These are phyloP conservation scores for Enteromius paludinosus DNA, from an alignment of 2,797 vertebrate genomes.

Conservation along the genomic window DNA sequence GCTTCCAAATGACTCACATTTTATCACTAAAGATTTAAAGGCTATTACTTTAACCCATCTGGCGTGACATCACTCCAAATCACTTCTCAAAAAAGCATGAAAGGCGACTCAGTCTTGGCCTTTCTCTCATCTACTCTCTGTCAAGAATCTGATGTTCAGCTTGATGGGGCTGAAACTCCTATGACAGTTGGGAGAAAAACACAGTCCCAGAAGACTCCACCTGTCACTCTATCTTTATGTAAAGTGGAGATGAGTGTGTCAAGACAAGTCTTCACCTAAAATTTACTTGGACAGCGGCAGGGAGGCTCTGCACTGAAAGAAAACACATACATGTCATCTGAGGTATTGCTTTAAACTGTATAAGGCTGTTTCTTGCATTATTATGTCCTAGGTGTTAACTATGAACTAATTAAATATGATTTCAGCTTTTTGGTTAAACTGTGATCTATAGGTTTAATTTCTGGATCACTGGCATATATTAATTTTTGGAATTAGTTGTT, in stretches of 20 bases:
- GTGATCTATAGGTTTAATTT: neutral
- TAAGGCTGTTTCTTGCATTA: neutral
- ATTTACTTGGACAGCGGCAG: slow-evolving; percentile 31
- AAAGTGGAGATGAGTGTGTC: slow-evolving; percentile 37
- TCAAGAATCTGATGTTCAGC: slow-evolving; percentile 35
- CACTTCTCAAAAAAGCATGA: slow-evolving; percentile 35
- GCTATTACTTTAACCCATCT: slow-evolving; percentile 24
- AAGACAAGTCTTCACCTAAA: slow-evolving; percentile 37
- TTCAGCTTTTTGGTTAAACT: neutral
- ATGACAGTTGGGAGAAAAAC: slow-evolving; percentile 46
- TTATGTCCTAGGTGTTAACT: neutral
- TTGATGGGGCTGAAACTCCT: slow-evolving; percentile 40
- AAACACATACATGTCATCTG: slow-evolving; percentile 4
- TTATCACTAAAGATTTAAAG: slow-evolving; percentile 9
- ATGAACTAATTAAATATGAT: neutral
- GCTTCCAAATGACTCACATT: slow-evolving; percentile 2
- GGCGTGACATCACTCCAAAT: slow-evolving; percentile 27
- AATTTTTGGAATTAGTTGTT: neutral
- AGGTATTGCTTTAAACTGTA: neutral
- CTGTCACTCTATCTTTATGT: slow-evolving; percentile 46
- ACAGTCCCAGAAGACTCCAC: slow-evolving; percentile 33
- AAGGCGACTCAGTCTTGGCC: slow-evolving; percentile 14
- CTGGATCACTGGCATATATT: neutral
- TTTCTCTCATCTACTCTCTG: slow-evolving; percentile 15
- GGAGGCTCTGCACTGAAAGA: neutral